Percentiles rank a stretch among this genome's conserved stretches.
These are phyloP conservation scores for Bruchidius siliquastri DNA, from an alignment of 2,888 invertebrate species.

Conservation along the genomic window DNA sequence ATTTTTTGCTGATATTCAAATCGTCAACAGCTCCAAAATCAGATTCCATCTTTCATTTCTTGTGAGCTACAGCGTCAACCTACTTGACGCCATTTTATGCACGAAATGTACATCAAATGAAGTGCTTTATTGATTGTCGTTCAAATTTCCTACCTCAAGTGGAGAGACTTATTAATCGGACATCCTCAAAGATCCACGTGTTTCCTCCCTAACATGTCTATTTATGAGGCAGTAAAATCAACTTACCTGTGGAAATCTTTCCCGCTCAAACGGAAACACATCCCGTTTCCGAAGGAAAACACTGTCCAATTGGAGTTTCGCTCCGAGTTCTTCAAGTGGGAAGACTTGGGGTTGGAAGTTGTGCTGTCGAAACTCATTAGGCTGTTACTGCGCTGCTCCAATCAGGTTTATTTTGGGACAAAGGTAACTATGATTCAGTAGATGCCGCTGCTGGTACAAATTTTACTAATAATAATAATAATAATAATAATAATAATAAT, in stretches of 20 bases:
- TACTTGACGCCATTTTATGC: too few relatives aligned
- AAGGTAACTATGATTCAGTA: not conserved
- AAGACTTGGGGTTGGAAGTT: not conserved
- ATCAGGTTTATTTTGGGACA: not conserved
- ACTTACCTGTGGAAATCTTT: not conserved
- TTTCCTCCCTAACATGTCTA: not conserved
- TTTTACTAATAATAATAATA: too few relatives aligned
- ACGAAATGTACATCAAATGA: too few relatives aligned
- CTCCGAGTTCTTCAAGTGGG: not conserved
- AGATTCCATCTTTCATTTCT: too few relatives aligned
- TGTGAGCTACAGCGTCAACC: too few relatives aligned
- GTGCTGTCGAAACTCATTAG: not conserved
- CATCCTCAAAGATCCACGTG: not conserved
- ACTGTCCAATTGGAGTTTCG: not conserved
- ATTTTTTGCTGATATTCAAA: too few relatives aligned
- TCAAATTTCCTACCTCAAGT: not conserved
- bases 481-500: too few relatives aligned
- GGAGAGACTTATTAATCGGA: not conserved
- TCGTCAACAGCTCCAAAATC: too few relatives aligned
- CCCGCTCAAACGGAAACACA: not conserved
- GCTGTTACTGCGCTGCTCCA: not conserved
- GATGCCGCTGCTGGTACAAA: too few relatives aligned
- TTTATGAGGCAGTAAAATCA: not conserved
- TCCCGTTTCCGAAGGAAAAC: not conserved
- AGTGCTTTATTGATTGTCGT: too few relatives aligned